These are phyloP conservation scores for Pseudopodoces humilis DNA, from an alignment of 2,113 vertebrate genomes.

Conservation along the genomic window DNA sequence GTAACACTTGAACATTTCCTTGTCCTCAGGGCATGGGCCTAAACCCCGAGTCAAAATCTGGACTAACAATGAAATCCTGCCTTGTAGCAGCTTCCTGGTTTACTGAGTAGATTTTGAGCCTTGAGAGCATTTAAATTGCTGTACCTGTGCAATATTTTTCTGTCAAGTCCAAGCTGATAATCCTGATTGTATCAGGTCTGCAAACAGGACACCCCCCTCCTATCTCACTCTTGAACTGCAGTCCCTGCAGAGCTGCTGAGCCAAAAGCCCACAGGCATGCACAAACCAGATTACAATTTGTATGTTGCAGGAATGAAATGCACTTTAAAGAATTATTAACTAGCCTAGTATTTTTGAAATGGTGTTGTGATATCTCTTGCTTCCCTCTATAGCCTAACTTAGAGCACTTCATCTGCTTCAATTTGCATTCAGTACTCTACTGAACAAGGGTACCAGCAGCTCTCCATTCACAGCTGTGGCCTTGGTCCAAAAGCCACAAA, in stretches of 20 bases:
- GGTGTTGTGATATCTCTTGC: background rate
- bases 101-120: background rate
- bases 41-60: background rate
- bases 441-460: background rate
- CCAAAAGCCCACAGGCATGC: background rate
- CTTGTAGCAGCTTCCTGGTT: background rate
- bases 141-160: background rate
- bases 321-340: slow-evolving; percentile 1
- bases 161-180: background rate
- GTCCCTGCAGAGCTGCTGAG: background rate
- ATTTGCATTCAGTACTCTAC: background rate
- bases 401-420: background rate
- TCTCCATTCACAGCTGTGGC: background rate
- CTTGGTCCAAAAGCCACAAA: background rate
- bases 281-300: background rate
- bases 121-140: background rate
- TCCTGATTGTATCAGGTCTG: background rate
- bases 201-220: background rate
- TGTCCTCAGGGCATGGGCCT: background rate
- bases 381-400: background rate
- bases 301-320: background rate
- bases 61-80: background rate
- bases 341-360: background rate
- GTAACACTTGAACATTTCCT: background rate
- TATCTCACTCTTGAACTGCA: background rate